phyloP scores from a whole-genome alignment of 2,113 vertebrate genomes.

The Gracilinanus agilis region DNA sequence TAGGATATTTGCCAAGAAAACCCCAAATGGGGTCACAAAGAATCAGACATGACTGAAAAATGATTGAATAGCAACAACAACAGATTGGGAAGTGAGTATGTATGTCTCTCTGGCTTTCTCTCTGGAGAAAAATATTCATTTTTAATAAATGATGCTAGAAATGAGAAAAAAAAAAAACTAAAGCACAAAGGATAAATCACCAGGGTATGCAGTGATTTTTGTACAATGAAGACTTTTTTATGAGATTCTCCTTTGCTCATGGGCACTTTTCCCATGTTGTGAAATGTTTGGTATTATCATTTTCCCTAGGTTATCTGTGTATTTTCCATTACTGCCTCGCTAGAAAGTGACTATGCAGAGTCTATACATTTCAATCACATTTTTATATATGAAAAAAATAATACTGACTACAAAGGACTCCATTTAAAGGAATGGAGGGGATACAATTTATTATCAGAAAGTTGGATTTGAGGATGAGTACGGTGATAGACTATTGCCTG shows the following conservation, averaged over 20 bases:
- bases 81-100: background rate
- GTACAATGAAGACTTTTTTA: constrained; percentile 40
- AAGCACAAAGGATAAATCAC: constrained; percentile 13
- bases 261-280: constrained; percentile 59
- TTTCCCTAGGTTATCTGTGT: constrained; percentile 33
- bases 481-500: constrained; percentile 79
- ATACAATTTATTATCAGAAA: constrained; percentile 76
- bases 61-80: background rate
- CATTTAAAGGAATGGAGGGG: constrained; percentile 68
- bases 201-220: background rate
- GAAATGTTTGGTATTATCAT: constrained; percentile 50
- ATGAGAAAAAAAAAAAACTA: constrained; percentile 34
- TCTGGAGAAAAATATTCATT: background rate
- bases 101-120: background rate
- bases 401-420: constrained; percentile 26
- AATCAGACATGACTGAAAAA: background rate
- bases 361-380: constrained; percentile 53
- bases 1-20: background rate
- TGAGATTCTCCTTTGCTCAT: background rate
- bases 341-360: constrained; percentile 61
- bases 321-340: constrained; percentile 63
- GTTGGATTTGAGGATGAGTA: constrained; percentile 80
- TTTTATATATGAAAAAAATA: constrained; percentile 74
- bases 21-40: background rate
- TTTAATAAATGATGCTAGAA: constrained; percentile 5